Conservation (phyloP, 2,888 invertebrate genomes). For the Latheticus oryzae region DNA sequence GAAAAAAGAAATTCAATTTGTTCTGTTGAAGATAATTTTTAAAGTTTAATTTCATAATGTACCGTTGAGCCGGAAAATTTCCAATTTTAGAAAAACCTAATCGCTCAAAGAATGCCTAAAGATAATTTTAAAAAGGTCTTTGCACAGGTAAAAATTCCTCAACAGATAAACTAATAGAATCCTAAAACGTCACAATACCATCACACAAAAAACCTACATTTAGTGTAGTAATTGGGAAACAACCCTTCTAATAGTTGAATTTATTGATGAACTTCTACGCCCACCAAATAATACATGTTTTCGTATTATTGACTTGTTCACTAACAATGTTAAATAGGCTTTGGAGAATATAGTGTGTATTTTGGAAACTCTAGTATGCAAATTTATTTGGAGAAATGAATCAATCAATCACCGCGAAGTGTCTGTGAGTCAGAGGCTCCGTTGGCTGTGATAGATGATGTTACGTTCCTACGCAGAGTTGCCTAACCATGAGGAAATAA, state of each 20-base stretch:
- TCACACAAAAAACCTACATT: neutral
- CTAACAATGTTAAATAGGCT: conserved; percentile 40
- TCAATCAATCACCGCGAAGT: conserved; percentile 55
- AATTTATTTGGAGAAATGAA: conserved; percentile 55
- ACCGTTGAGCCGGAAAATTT: conserved; percentile 17
- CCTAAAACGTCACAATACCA: conserved; percentile 21
- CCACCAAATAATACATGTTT: conserved; percentile 12
- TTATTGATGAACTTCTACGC: conserved; percentile 6
- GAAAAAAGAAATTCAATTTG: too few relatives aligned
- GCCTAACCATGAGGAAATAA: conserved; percentile 53
- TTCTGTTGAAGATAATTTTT: too few relatives aligned
- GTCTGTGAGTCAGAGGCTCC: conserved; percentile 48
- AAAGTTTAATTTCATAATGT: conserved; percentile 13
- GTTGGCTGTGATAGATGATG: conserved; percentile 53
- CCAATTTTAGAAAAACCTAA: conserved; percentile 21
- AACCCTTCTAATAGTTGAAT: conserved; percentile 2
- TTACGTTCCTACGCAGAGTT: conserved; percentile 50
- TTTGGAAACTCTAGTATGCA: conserved; percentile 49
- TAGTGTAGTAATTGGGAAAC: neutral
- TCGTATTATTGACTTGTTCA: conserved; percentile 42
- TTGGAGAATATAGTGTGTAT: conserved; percentile 37
- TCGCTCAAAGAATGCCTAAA: conserved; percentile 20
- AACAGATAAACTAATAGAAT: conserved; percentile 19
- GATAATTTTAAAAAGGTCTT: conserved; percentile 19
- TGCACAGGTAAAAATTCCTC: conserved; percentile 31